Base-by-base conservation (phyloP, 2,888 invertebrate species). In the Hirtodrosophila confusa region DNA sequence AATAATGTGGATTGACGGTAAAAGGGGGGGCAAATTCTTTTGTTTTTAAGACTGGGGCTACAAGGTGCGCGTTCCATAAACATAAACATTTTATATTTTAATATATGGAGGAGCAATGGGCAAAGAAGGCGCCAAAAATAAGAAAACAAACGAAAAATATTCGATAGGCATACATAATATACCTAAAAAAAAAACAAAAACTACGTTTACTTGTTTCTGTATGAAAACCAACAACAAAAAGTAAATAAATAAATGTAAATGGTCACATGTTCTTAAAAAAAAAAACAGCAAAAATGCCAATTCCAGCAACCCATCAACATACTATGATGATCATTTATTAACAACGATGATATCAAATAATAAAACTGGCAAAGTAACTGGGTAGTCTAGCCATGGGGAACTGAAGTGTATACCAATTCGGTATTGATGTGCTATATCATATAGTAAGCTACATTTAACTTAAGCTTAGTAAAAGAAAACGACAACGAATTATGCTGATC, bases 211-310 rank as follows among this genome's bases (percentile, higher is more conserved):
- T 51, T 51, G 60, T 68, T 72, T 64, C 60, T 68, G 68, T 73
- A 60, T 33, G 69, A 60, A 68, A 73, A 44, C 10, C 17, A 17
- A 17, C 17, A 17, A 44, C 41, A 57, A 60, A 49, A 36, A 27
- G 11, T 41, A 31, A 71, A 67, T 53, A 64, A 69, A 61, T 74
- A 50, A 57, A 55, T 74, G 64, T 74, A 73, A 73, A 73, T 74
- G 55, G 63, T 60, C 49, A 48, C 24, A 57, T 51, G 48, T 65
- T 70, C 60, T 65, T 48, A 27, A 53, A 69, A 69, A 43, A 39
- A 11, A 31, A 51, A 53, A 47, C 3, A 27, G 3, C 27, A 1
- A 31, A 63, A 45, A 37, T 11, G 35, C 37, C 36, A 24, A 45
- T 5, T 31, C 31, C 31, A 31, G 7, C 31, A 31, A 31, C 9